Evolutionary conservation across 1,140 invertebrate species (phyloP).

Genomic region (Philotrypesis tridentata): DNA sequence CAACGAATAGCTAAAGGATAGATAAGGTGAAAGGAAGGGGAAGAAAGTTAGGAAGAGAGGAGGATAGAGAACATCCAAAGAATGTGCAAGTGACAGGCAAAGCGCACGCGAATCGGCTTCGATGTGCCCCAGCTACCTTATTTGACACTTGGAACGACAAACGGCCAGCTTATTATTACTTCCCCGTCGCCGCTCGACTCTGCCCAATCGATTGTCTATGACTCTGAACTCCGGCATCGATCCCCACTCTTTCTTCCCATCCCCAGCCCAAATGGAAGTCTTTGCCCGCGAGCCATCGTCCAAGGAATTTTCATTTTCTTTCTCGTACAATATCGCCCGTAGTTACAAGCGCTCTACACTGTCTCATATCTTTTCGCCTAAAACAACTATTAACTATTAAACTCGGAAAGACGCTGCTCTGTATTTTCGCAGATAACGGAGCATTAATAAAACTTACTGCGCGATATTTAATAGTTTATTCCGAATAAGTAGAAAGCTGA

Average conservation of each 20-base stretch:
- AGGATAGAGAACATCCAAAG: slow-evolving; percentile 41
- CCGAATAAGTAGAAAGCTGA: no score
- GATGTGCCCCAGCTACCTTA: slow-evolving; percentile 65
- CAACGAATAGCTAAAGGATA: neutral
- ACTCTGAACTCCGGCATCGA: slow-evolving; percentile 51
- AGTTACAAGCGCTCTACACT: neutral
- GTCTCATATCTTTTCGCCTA: neutral
- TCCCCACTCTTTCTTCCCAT: slow-evolving; percentile 39
- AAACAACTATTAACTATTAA: neutral
- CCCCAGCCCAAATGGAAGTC: slow-evolving; percentile 46
- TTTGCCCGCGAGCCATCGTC: slow-evolving; percentile 44
- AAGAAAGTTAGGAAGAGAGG: slow-evolving; percentile 23
- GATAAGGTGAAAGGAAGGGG: slow-evolving; percentile 37
- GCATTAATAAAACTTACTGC: no score
- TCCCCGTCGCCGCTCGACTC: slow-evolving; percentile 56
- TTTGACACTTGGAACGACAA: slow-evolving; percentile 72
- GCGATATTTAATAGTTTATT: no score
- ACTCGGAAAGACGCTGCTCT: no score
- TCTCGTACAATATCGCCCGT: neutral
- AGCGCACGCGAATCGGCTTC: slow-evolving; percentile 50
- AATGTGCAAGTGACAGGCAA: slow-evolving; percentile 53
- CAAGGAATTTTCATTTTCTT: slow-evolving; percentile 56
- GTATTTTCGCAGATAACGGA: no score
- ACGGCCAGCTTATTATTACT: slow-evolving; percentile 73
- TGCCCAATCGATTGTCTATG: slow-evolving; percentile 50